A percentile compares a stretch with the other conserved stretches of the same genome.
Evolutionary conservation across 2,888 invertebrate genomes (phyloP).

Genomic region (Ischnura elegans): DNA sequence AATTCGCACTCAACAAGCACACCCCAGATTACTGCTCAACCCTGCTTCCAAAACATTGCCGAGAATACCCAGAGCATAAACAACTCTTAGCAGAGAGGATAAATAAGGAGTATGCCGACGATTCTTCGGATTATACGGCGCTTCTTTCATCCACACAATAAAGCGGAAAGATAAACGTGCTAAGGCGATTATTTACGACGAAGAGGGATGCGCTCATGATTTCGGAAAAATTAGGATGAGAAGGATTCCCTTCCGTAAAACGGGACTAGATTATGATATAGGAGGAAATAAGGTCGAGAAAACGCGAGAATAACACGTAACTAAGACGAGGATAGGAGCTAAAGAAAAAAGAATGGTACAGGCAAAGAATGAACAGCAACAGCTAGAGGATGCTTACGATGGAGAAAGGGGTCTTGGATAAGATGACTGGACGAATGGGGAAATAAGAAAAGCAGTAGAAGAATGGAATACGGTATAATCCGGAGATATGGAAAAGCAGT

Average conservation of each 20-base stretch:
- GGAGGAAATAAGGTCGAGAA: background rate
- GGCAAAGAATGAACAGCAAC: too few relatives aligned
- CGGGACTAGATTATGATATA: background rate
- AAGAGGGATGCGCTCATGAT: background rate
- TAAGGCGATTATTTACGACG: slow-evolving; percentile 35
- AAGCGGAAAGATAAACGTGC: background rate
- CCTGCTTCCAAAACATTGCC: background rate
- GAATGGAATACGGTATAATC: background rate
- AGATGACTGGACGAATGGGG: background rate
- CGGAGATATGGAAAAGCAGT: too few relatives aligned
- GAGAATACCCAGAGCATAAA: background rate
- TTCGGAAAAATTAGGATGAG: slow-evolving; percentile 5
- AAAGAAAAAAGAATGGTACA: too few relatives aligned
- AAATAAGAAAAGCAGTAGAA: background rate
- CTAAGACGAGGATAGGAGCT: too few relatives aligned
- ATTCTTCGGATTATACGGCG: background rate
- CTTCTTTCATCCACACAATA: background rate
- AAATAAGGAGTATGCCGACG: background rate
- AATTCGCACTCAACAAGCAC: too few relatives aligned
- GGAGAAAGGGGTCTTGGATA: background rate
- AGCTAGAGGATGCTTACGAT: too few relatives aligned
- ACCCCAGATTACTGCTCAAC: too few relatives aligned
- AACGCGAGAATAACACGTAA: background rate
- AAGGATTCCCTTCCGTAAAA: background rate
- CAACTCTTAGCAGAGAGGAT: background rate